These are phyloP conservation scores for Conus ventricosus DNA, from an alignment of 1,140 invertebrate species.

Conservation along the genomic window DNA sequence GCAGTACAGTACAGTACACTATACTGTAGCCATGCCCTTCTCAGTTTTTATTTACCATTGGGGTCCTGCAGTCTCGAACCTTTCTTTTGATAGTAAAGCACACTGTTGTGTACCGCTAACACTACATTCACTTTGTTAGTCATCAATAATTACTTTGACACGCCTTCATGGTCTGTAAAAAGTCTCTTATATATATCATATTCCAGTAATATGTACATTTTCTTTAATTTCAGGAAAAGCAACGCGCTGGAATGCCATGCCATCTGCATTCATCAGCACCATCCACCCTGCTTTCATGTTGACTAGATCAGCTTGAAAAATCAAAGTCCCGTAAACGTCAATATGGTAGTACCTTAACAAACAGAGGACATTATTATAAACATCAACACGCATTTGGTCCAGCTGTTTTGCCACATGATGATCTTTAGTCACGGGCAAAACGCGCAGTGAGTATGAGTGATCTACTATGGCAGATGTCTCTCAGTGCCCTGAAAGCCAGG, in stretches of 20 bases:
- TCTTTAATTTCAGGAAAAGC: not conserved
- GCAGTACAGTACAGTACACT: not conserved
- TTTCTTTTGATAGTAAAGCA: no score
- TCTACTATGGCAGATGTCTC: not conserved
- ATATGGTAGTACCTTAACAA: not conserved
- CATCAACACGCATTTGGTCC: no score
- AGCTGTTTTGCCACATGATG: not conserved
- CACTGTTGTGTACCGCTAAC: no score
- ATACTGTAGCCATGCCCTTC: no score
- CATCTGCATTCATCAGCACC: not conserved
- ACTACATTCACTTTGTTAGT: no score
- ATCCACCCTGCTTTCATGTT: not conserved
- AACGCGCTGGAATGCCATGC: not conserved
- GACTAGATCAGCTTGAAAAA: not conserved
- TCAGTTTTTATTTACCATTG: no score
- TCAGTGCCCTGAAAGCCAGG: not conserved
- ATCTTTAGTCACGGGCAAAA: no score
- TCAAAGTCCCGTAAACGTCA: not conserved
- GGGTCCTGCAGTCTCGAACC: no score
- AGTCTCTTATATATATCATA: not conserved
- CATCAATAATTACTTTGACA: not conserved
- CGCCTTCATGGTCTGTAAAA: not conserved
- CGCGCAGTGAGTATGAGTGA: not conserved
- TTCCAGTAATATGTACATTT: not conserved
- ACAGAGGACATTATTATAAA: no score